Percentiles rank a stretch among this genome's conserved stretches.
Evolutionary conservation across 2,797 vertebrate species (phyloP).

Genomic region (Anguilla obscura): DNA sequence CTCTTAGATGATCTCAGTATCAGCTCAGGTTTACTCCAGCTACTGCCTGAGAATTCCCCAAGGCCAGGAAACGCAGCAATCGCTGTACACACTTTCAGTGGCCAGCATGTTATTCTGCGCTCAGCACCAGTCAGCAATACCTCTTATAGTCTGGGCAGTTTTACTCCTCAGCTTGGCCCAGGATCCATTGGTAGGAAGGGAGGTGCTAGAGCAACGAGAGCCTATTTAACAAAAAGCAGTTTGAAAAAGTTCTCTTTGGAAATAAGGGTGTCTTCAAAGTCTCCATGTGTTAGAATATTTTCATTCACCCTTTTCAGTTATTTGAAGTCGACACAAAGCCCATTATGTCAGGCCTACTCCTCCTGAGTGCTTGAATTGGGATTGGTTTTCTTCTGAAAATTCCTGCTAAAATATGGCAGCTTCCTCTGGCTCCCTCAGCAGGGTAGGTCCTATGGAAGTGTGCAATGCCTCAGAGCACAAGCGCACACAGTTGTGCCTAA

Average conservation of each 20-base stretch:
- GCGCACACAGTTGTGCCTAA: neutral
- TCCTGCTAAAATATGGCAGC: too few species aligned
- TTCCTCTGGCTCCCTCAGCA: neutral
- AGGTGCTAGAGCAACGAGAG: neutral
- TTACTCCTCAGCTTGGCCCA: neutral
- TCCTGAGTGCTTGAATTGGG: neutral
- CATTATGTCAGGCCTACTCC: neutral
- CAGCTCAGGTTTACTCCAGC: neutral
- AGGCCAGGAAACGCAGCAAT: neutral
- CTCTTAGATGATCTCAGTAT: neutral
- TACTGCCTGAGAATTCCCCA: neutral
- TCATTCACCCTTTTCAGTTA: neutral
- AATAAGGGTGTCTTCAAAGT: neutral
- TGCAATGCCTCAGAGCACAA: neutral
- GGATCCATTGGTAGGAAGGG: neutral
- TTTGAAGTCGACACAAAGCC: neutral
- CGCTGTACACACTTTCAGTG: neutral
- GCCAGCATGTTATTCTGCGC: neutral
- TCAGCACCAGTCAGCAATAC: neutral
- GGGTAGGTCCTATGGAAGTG: neutral
- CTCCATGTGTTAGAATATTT: neutral
- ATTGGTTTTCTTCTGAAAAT: neutral
- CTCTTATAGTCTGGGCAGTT: neutral
- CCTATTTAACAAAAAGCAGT: neutral
- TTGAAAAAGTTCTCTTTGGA: neutral